These are phyloP conservation scores for Trachemys scripta DNA, from an alignment of 2,113 vertebrate genomes.

Conservation along the genomic window DNA sequence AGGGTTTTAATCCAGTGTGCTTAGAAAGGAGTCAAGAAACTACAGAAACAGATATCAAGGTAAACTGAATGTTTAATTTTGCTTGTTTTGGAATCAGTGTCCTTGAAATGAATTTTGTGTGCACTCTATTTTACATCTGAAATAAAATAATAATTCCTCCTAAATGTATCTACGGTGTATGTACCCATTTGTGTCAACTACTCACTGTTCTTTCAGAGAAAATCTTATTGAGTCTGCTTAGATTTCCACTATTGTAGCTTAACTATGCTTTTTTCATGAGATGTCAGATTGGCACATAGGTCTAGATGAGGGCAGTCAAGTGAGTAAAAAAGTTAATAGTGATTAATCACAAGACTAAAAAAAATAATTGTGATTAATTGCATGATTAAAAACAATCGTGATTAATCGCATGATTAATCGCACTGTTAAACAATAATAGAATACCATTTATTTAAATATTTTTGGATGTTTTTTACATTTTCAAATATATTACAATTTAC, in stretches of 20 bases:
- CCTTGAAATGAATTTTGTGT: constrained; percentile 33
- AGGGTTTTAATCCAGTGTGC: neutral
- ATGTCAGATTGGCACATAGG: neutral
- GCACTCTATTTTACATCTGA: neutral
- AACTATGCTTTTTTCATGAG: neutral
- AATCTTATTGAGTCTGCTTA: constrained; percentile 19
- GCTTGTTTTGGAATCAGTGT: constrained; percentile 11
- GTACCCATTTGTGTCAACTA: constrained; percentile 25
- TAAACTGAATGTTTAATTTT: constrained; percentile 33
- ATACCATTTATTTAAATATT: no score
- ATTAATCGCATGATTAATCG: no score
- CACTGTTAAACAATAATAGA: no score
- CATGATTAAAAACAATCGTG: no score
- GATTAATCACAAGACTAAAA: no score
- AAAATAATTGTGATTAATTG: no score
- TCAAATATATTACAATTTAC: no score
- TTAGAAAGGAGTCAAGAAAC: neutral
- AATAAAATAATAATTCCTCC: neutral
- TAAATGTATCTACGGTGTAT: constrained; percentile 10
- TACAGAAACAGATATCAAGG: neutral
- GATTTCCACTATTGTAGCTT: constrained; percentile 11
- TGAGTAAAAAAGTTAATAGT: no score
- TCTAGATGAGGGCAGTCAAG: no score
- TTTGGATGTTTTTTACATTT: no score
- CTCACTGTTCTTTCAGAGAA: neutral